These are phyloP conservation scores for Apaloderma vittatum DNA, from an alignment of 2,113 vertebrate genomes.

Conservation along the genomic window DNA sequence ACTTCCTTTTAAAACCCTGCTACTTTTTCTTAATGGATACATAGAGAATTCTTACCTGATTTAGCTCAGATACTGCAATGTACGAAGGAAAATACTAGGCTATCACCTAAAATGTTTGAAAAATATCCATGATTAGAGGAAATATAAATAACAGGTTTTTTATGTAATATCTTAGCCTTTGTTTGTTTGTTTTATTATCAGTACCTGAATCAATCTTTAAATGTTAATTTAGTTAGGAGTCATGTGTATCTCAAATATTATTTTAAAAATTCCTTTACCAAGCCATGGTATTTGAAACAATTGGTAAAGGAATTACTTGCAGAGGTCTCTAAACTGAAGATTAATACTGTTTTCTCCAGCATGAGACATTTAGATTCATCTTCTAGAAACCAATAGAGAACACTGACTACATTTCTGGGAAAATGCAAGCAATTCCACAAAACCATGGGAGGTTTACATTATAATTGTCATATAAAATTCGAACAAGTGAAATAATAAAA, in stretches of 20 bases:
- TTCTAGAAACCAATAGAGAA: not conserved
- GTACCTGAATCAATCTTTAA: conserved; percentile 53
- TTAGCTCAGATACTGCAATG: not conserved
- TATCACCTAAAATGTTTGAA: not conserved
- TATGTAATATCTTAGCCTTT: not conserved
- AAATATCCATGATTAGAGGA: conserved; percentile 13
- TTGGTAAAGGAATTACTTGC: conserved; percentile 15
- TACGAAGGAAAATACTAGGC: not conserved
- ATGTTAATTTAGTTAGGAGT: conserved; percentile 33
- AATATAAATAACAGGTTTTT: not conserved
- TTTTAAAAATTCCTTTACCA: conserved; percentile 58
- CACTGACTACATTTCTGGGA: not conserved
- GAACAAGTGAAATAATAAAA: conserved; percentile 27
- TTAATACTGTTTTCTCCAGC: conserved; percentile 43
- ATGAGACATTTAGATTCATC: conserved; percentile 46
- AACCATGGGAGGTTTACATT: not conserved
- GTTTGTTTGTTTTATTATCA: not conserved
- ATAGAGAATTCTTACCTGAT: not conserved
- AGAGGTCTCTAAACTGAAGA: conserved; percentile 43
- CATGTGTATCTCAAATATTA: conserved; percentile 55
- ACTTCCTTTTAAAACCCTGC: not conserved
- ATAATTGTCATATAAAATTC: not conserved
- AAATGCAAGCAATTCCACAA: conserved; percentile 15
- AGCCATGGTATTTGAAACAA: conserved; percentile 57
- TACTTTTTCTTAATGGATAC: not conserved